phyloP scores from a whole-genome alignment of 2,113 vertebrate species.

The Okapia johnstoni region DNA sequence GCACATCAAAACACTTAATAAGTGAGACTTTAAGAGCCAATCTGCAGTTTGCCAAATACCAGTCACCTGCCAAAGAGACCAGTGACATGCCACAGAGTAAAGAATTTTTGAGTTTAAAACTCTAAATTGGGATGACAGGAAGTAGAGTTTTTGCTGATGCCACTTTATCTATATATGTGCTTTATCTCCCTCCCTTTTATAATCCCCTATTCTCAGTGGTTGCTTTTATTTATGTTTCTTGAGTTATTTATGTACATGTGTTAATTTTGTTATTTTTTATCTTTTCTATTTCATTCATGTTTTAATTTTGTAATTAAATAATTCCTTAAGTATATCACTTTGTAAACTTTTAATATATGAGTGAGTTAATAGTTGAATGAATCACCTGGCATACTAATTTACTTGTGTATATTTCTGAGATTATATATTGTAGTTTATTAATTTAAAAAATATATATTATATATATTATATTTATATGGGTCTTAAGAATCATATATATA shows the following conservation, averaged over 20 bases:
- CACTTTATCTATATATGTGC: background rate
- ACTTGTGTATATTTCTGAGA: background rate
- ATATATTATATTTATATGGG: background rate
- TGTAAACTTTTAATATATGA: background rate
- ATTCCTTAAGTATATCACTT: background rate
- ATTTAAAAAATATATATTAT: background rate
- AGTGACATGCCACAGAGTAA: background rate
- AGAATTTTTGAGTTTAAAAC: background rate
- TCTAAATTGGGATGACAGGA: background rate
- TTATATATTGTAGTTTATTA: background rate
- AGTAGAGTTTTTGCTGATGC: background rate
- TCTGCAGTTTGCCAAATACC: background rate
- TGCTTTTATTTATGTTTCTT: background rate
- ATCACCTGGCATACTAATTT: background rate
- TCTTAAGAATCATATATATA: background rate
- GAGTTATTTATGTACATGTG: background rate
- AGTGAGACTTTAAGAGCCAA: background rate
- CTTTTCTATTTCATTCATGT: background rate
- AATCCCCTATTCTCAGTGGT: background rate
- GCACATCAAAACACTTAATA: conserved; percentile 14
- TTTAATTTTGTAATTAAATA: background rate
- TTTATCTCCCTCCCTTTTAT: background rate
- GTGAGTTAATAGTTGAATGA: background rate
- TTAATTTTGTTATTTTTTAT: background rate
- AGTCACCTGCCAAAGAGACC: background rate